Evolutionary conservation across 1,140 invertebrate genomes (phyloP).

Genomic region (Calephelis virginiensis): DNA sequence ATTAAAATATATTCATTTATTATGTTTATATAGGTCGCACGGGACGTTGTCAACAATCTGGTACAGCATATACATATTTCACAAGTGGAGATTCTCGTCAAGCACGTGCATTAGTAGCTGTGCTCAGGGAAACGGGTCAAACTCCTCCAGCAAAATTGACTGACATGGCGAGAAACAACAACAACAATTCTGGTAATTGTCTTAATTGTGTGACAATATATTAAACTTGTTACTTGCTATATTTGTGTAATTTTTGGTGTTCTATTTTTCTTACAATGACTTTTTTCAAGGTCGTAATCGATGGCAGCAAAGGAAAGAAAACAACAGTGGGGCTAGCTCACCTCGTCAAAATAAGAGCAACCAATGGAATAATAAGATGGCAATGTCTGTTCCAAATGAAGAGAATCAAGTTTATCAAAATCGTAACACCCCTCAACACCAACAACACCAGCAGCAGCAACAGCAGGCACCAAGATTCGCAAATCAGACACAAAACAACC

Average conservation of each 20-base stretch:
- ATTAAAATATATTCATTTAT: neutral
- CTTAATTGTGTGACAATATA: slow-evolving; percentile 19
- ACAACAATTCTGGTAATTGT: slow-evolving; percentile 57
- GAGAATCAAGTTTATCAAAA: slow-evolving; percentile 59
- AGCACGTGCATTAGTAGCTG: slow-evolving; percentile 92
- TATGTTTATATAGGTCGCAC: slow-evolving; percentile 83
- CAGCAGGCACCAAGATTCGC: slow-evolving; percentile 66
- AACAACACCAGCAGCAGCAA: slow-evolving; percentile 19
- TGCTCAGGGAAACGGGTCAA: slow-evolving; percentile 95
- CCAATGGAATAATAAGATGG: slow-evolving; percentile 76
- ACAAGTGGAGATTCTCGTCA: slow-evolving; percentile 94
- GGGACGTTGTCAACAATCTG: slow-evolving; percentile 94
- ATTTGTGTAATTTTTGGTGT: no score
- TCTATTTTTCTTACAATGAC: no score
- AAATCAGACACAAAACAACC: slow-evolving; percentile 64
- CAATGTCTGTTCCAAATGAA: slow-evolving; percentile 44
- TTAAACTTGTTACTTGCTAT: no score
- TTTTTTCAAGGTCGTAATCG: slow-evolving; percentile 66
- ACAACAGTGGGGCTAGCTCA: slow-evolving; percentile 65
- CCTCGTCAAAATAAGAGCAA: slow-evolving; percentile 67
- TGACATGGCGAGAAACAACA: slow-evolving; percentile 68
- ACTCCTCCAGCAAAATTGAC: slow-evolving; percentile 84
- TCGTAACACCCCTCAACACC: slow-evolving; percentile 37
- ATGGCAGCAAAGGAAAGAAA: slow-evolving; percentile 77
- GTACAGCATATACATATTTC: slow-evolving; percentile 98